Percentiles rank a stretch among this genome's conserved stretches.
Evolutionary conservation across 2,113 vertebrate genomes (phyloP).

Genomic region (Puntigrus tetrazona): DNA sequence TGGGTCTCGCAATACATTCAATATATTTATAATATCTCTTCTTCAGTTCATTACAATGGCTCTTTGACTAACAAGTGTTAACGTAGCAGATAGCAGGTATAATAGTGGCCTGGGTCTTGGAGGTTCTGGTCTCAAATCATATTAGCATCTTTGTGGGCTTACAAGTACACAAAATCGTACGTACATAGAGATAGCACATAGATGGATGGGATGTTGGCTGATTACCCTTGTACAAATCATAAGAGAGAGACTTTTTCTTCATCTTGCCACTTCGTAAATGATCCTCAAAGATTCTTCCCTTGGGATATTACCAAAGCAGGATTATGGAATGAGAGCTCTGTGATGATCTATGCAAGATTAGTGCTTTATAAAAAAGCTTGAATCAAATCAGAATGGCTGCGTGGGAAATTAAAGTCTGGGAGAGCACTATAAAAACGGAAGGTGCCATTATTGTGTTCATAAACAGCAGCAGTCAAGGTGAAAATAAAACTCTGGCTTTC

Average conservation of each 20-base stretch:
- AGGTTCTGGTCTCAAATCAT: background rate
- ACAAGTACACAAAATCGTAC: background rate
- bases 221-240: background rate
- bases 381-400: slow-evolving; percentile 33
- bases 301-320: slow-evolving; percentile 37
- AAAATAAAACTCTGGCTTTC: slow-evolving; percentile 40
- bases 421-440: slow-evolving; percentile 17
- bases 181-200: background rate
- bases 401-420: slow-evolving; percentile 22
- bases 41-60: background rate
- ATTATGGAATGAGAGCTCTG: slow-evolving; percentile 54
- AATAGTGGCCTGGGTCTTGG: background rate
- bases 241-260: background rate
- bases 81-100: background rate
- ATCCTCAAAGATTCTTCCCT: slow-evolving; percentile 42
- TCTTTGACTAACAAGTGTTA: background rate
- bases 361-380: background rate
- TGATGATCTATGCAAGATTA: slow-evolving; percentile 48
- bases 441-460: slow-evolving; percentile 38
- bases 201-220: background rate
- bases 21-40: too few species aligned
- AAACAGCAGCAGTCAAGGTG: slow-evolving; percentile 42
- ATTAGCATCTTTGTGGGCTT: background rate
- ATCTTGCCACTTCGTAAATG: slow-evolving; percentile 40
- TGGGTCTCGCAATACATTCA: background rate